Evolutionary conservation across 2,888 invertebrate genomes (phyloP), one percentile per base, ranked within the genome.

Genomic region (Plagodis dolabraria): DNA sequence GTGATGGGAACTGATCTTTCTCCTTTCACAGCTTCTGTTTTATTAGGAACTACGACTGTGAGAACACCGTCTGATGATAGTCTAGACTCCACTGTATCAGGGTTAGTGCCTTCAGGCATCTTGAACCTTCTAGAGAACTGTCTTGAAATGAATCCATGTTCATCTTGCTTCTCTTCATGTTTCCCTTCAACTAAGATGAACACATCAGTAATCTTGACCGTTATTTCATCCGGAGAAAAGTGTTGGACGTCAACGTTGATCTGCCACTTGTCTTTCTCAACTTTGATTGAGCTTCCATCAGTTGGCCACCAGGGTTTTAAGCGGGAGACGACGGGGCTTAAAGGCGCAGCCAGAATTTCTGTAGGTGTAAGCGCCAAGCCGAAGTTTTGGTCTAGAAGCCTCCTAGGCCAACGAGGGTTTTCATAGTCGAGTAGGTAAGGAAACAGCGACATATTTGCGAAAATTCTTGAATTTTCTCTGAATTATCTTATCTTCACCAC

Each of bases 61-160:
- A 96, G 82, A 6, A 97, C 94, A 5, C 97, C 97, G 80, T 97
- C 96, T 0, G 96, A 95, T n/a, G 96, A 96, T 10, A 97, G 85
- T 50, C 94, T 94, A 0, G 97, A 96, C 48, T 94, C 94, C 0
- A 97, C 95, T 11, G 94, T 93, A 58, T 95, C 95, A n/a, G 95
- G 87, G 70, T 96, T 95, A 47, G 95, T 95, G 10, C 94, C 95
- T 71, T 95, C 94, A 1, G 97, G 97, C 45, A 97, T 78, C 44
- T 94, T 87, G 76, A 96, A 97, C 60, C 95, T 94, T 51, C 84
- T 74, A 0, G 95, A 91, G 70, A 97, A 96, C 70, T 97, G 96
- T 47, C 96, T 93, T 0, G 96, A 95, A 52, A 97, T 94, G 66
- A 93, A 95, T 0, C 97, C 96, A 71, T 96, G 95, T 40, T 95